These are phyloP conservation scores for Sesia bembeciformis DNA, from an alignment of 2,888 invertebrate species.

Conservation along the genomic window DNA sequence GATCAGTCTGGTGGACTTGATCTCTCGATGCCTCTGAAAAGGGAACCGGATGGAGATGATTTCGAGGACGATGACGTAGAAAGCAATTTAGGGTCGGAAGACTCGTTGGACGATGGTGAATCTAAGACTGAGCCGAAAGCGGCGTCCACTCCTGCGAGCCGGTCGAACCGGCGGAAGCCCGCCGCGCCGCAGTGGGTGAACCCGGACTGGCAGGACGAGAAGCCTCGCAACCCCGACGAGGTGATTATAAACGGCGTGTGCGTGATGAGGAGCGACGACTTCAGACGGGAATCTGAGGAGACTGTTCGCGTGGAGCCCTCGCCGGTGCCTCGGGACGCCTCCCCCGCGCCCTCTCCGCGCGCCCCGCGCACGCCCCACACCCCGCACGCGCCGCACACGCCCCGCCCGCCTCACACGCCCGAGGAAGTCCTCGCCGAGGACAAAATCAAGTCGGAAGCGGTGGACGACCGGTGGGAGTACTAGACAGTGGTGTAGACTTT, in stretches of 20 bases:
- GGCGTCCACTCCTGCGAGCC: slow-evolving; percentile 57
- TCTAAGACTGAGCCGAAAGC: slow-evolving; percentile 75
- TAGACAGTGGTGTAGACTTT: slow-evolving; percentile 21
- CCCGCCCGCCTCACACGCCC: slow-evolving; percentile 27
- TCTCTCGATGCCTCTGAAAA: slow-evolving; percentile 89
- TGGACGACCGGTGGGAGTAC: slow-evolving; percentile 79
- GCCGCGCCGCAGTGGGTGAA: slow-evolving; percentile 98
- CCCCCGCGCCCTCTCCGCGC: slow-evolving; percentile 23
- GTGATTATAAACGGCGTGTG: slow-evolving; percentile 96
- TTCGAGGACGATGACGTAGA: slow-evolving; percentile 87
- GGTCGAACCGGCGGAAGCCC: slow-evolving; percentile 87
- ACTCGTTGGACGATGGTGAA: slow-evolving; percentile 71
- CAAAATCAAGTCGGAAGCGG: slow-evolving; percentile 74
- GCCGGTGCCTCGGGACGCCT: slow-evolving; percentile 73
- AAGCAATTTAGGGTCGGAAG: slow-evolving; percentile 83
- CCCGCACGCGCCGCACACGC: slow-evolving; percentile 25
- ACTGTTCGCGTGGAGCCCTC: slow-evolving; percentile 86
- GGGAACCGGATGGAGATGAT: slow-evolving; percentile 84
- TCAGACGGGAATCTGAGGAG: slow-evolving; percentile 77
- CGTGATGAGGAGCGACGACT: slow-evolving; percentile 90
- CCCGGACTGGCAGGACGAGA: slow-evolving; percentile 90
- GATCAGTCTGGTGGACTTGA: slow-evolving; percentile 91
- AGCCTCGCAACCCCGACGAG: slow-evolving; percentile 77
- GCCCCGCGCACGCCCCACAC: slow-evolving; percentile 25
- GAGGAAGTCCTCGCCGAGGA: slow-evolving; percentile 57